These are phyloP conservation scores for Quadriops clusia DNA, from an alignment of 2,888 invertebrate genomes.

Conservation along the genomic window DNA sequence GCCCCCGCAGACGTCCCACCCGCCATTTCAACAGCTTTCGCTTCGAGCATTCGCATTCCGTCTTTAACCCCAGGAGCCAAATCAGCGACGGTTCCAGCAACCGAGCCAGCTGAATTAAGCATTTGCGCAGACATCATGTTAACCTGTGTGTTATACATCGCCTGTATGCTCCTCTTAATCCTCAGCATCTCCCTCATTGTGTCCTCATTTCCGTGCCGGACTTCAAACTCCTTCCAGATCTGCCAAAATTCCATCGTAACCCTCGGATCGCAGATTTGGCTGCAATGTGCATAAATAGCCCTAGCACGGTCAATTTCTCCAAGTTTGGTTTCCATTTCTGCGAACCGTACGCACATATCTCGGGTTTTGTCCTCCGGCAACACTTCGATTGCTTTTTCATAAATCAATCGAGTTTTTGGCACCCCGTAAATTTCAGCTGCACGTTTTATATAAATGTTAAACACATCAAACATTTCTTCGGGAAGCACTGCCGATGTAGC, in stretches of 20 bases:
- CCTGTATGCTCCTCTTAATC: slow-evolving; percentile 94
- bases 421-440: slow-evolving; percentile 97
- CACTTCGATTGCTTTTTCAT: slow-evolving; percentile 93
- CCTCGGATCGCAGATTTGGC: slow-evolving; percentile 97
- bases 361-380: slow-evolving; percentile 81
- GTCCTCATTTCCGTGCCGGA: slow-evolving; percentile 97
- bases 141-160: slow-evolving; percentile 94
- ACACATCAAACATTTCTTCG: slow-evolving; percentile 94
- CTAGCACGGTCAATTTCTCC: slow-evolving; percentile 97
- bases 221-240: slow-evolving; percentile 99
- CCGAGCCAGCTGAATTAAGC: slow-evolving; percentile 63
- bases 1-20: slow-evolving; percentile 34
- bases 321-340: slow-evolving; percentile 95
- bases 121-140: slow-evolving; percentile 99
- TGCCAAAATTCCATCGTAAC: slow-evolving; percentile 95
- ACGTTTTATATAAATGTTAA: slow-evolving; percentile 95
- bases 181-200: slow-evolving; percentile 98
- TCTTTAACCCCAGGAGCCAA: slow-evolving; percentile 67
- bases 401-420: slow-evolving; percentile 92
- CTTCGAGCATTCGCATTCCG: slow-evolving; percentile 81
- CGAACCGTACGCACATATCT: slow-evolving; percentile 92
- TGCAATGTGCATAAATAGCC: slow-evolving; percentile 95
- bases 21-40: slow-evolving; percentile 62
- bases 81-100: slow-evolving; percentile 57
- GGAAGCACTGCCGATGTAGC: slow-evolving; percentile 86